Evolutionary conservation across 2,888 invertebrate genomes (phyloP), one percentile per base, ranked within the genome.

Genomic region (Aleiodes leptofemur): DNA sequence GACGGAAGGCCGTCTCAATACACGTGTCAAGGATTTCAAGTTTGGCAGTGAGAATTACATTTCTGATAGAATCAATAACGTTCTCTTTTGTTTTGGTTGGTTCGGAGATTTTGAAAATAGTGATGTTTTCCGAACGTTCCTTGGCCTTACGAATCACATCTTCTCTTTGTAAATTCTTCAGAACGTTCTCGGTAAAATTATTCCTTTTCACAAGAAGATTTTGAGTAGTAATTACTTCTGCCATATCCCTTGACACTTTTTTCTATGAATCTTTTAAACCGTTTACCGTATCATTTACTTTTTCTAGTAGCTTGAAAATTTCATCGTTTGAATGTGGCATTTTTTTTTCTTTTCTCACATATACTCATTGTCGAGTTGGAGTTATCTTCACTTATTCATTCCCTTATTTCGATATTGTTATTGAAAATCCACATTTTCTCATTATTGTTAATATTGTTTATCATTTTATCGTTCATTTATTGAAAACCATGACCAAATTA

Each of bases 31-130:
- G 56, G 3, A 56, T 14, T 56, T 6, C 5, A 56, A 56, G 56
- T 5, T 23, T 8, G 8, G 16, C 56, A n/a, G n/a, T 14, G 56
- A 14, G n/a, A 5, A n/a, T 56, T 2, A 56, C 16, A 16, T n/a
- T 8, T 9, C 14, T 16, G 14, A n/a, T 16, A 5, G 16, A 9
- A 5, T n/a, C 16, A 4, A 56, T 3, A 9, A 16, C 23, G 23
- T n/a, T 16, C 56, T 56, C 14, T 4, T 16, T n/a, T 14, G 14
- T 16, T 56, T 2, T n/a, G 8, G 8, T 14, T 9, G 16, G 5
- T 23, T 56, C 56, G 56, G 56, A 16, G 16, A 56, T 56, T 56
- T n/a, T 56, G 23, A 9, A 56, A n/a, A 56, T n/a, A 56, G 14
- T 56, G 8, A 56, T 14, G 16, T n/a, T 56, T 23, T 14, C 14